Evolutionary conservation across 2,797 vertebrate species (phyloP).

Genomic region (Scyliorhinus canicula): DNA sequence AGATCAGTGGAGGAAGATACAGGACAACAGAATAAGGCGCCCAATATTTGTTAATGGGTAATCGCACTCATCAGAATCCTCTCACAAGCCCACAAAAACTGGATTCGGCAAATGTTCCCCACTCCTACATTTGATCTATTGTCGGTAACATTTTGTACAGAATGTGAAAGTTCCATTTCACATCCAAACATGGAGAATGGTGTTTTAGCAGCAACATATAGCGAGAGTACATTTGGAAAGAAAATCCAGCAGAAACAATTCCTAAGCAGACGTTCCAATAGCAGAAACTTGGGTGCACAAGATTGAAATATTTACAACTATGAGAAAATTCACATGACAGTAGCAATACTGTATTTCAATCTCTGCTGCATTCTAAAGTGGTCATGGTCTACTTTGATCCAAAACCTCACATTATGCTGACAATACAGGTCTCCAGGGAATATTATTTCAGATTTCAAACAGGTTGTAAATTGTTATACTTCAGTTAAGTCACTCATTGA

Average conservation of each 20-base stretch:
- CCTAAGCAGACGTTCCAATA: background rate
- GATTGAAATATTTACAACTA: background rate
- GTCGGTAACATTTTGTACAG: background rate
- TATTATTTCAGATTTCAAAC: background rate
- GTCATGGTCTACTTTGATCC: background rate
- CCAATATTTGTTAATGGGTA: background rate
- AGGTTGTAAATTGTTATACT: background rate
- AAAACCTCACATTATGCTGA: background rate
- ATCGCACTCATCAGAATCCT: background rate
- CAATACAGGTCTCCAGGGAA: background rate
- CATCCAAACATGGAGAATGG: background rate
- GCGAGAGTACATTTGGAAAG: background rate
- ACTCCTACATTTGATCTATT: background rate
- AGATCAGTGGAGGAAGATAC: background rate
- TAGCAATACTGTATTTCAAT: background rate
- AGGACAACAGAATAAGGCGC: background rate
- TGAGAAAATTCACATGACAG: background rate
- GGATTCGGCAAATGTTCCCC: background rate
- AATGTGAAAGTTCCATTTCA: background rate
- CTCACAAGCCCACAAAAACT: background rate
- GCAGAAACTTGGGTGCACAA: background rate
- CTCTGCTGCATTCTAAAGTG: background rate
- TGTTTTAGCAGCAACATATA: background rate
- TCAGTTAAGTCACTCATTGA: background rate
- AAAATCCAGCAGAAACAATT: background rate